Percentiles rank a stretch among this genome's conserved stretches.
Conservation (phyloP, 1,140 invertebrate genomes). For the Mizuhopecten yessoensis region DNA sequence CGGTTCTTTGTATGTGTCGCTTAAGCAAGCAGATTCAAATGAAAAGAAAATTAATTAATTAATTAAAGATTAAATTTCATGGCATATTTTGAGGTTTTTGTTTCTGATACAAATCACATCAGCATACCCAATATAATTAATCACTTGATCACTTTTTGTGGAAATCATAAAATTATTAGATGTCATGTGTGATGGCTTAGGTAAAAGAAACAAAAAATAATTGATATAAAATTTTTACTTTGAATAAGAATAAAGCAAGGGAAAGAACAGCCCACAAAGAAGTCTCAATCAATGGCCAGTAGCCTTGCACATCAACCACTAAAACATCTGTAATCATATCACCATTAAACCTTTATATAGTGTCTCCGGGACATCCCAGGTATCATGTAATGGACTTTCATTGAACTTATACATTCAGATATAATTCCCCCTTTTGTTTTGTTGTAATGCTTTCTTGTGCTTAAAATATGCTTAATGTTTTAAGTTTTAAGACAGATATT, state of each 20-base stretch:
- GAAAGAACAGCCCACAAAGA: background rate
- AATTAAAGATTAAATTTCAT: background rate
- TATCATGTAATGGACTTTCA: too few relatives aligned
- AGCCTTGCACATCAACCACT: background rate
- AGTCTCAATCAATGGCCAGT: conserved; percentile 5
- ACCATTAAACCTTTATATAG: background rate
- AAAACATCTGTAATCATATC: background rate
- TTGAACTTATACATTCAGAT: too few relatives aligned
- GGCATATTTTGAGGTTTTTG: background rate
- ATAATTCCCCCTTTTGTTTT: too few relatives aligned
- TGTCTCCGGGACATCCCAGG: too few relatives aligned
- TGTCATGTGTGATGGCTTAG: background rate
- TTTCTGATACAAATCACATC: background rate
- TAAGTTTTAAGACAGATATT: too few relatives aligned
- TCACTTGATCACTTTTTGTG: background rate
- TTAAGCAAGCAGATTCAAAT: too few relatives aligned
- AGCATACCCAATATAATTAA: background rate
- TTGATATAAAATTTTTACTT: background rate
- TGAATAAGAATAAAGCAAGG: background rate
- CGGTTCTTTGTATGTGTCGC: background rate
- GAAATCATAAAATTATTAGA: background rate
- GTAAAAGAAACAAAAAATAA: background rate
- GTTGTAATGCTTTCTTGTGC: too few relatives aligned
- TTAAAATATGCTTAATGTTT: too few relatives aligned
- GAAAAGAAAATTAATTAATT: background rate